phyloP scores from a whole-genome alignment of 2,797 vertebrate genomes.

The Gallinago solitaria region DNA sequence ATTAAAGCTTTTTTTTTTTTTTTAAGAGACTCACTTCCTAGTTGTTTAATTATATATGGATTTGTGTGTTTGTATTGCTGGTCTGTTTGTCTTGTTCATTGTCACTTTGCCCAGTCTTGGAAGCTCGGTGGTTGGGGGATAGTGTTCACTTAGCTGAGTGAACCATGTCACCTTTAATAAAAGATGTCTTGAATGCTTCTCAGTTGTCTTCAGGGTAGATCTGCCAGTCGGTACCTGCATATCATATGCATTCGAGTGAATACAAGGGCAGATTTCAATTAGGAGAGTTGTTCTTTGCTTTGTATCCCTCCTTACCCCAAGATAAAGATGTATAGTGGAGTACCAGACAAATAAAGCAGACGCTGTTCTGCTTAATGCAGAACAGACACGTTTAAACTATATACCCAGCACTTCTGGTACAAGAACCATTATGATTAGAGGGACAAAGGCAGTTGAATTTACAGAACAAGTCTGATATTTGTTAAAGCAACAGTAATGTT shows the following conservation, averaged over 20 bases:
- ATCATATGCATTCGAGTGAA: neutral
- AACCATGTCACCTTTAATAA: neutral
- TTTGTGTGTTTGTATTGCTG: neutral
- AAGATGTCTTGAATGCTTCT: neutral
- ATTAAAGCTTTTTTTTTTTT: neutral
- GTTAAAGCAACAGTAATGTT: neutral
- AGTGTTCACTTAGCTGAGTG: neutral
- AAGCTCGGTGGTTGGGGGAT: neutral
- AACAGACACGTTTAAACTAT: neutral
- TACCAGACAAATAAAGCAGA: neutral
- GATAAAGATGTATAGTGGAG: neutral
- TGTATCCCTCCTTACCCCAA: neutral
- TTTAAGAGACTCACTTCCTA: neutral
- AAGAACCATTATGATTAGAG: neutral
- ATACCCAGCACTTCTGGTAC: neutral
- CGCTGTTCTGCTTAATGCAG: neutral
- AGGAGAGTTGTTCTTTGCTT: neutral
- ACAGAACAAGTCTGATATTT: neutral
- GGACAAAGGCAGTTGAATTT: neutral
- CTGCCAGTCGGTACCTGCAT: accelerated
- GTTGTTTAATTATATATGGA: neutral
- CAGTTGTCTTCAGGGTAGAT: neutral
- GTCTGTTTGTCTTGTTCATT: neutral
- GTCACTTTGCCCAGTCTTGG: neutral
- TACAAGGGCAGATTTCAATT: neutral